Evolutionary conservation across 1,140 invertebrate species (phyloP).

Genomic region (Zaprionus africanus): DNA sequence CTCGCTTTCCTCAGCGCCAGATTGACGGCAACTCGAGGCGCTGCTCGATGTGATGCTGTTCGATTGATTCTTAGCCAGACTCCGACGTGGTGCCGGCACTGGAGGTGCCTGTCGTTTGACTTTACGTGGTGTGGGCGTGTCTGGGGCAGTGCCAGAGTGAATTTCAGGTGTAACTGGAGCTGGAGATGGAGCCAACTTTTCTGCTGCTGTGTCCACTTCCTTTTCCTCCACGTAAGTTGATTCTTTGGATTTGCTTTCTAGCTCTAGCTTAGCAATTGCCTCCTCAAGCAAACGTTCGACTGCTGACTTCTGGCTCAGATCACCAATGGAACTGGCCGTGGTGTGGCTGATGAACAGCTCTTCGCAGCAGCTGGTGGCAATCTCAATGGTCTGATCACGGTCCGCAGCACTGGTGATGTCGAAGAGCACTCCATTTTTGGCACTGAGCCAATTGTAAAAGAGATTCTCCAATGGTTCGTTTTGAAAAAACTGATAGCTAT

Average conservation of each 20-base stretch:
- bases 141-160: background rate
- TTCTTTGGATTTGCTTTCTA: conserved; percentile 51
- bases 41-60: conserved; percentile 49
- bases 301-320: conserved; percentile 60
- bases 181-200: background rate
- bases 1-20: conserved; percentile 74
- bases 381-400: conserved; percentile 62
- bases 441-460: conserved; percentile 74
- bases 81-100: conserved; percentile 60
- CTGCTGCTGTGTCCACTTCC: conserved; percentile 50
- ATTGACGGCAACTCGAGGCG: conserved; percentile 65
- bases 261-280: conserved; percentile 75
- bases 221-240: conserved; percentile 47
- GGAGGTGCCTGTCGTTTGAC: conserved; percentile 61
- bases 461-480: conserved; percentile 70
- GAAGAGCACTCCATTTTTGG: conserved; percentile 71
- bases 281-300: conserved; percentile 73
- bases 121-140: conserved; percentile 43
- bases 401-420: conserved; percentile 62
- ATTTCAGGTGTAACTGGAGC: background rate
- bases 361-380: conserved; percentile 31
- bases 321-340: conserved; percentile 26
- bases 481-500: conserved; percentile 68
- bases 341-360: conserved; percentile 21
- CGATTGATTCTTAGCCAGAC: conserved; percentile 36